Conservation (phyloP, 2,888 invertebrate genomes). For the Pterobdella sp. region DNA sequence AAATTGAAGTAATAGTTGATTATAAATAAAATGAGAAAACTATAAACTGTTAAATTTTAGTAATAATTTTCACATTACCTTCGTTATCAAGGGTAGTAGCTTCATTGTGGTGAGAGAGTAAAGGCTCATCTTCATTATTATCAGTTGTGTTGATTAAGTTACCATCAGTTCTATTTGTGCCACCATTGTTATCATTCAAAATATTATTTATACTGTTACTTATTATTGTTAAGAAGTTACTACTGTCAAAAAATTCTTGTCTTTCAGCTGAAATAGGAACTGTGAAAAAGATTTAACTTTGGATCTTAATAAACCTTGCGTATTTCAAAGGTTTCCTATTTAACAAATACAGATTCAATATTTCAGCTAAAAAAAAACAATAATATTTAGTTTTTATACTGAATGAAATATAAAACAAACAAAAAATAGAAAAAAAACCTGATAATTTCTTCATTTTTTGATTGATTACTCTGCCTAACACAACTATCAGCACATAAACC, state of each 20-base stretch:
- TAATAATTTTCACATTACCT: too few relatives aligned
- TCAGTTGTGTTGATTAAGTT: background rate
- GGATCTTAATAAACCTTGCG: background rate
- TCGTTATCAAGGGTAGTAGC: background rate
- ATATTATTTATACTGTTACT: background rate
- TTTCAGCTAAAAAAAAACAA: background rate
- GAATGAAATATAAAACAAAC: too few relatives aligned
- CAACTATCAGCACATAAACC: conserved; percentile 54
- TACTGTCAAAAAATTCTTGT: conserved; percentile 25
- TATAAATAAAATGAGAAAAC: too few relatives aligned
- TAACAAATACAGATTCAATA: background rate
- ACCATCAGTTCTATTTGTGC: background rate
- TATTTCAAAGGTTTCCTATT: too few relatives aligned
- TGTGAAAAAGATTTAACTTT: background rate
- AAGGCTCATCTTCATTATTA: background rate
- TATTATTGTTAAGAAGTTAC: conserved; percentile 9
- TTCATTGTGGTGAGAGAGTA: background rate
- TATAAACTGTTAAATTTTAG: too few relatives aligned
- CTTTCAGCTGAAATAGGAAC: conserved; percentile 18
- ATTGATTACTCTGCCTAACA: conserved; percentile 48
- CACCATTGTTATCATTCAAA: background rate
- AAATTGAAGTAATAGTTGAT: too few relatives aligned
- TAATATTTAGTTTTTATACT: background rate
- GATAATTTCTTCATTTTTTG: conserved; percentile 35
- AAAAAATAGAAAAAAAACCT: too few relatives aligned